Evolutionary conservation across 2,113 vertebrate species (phyloP), one percentile per base, ranked within the genome.

Genomic region (Physeter macrocephalus): DNA sequence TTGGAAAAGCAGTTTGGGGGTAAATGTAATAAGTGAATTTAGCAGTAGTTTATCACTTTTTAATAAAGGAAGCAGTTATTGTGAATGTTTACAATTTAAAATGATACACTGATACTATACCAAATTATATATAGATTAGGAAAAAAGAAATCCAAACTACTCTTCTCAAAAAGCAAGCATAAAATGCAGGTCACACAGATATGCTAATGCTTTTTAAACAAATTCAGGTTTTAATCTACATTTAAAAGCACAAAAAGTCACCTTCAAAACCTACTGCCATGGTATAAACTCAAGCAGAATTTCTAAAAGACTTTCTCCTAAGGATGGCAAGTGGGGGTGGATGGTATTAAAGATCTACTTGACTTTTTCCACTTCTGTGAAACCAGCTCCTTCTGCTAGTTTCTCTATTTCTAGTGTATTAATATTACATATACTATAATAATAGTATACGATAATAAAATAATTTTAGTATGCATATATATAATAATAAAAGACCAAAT

Each of bases 201-300:
- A 96, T 64, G 34, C 27, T 82, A 87, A 69, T 41, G 4, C 61
- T 86, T 93, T 88, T 41, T 17, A 89, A 97, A 92, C 75, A 17
- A 93, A 89, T 83, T 95, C 62, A 59, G 34, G 89, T 71, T 92
- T 93, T 67, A 88, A 90, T 93, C 41, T 96, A 75, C 8, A 95
- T 62, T 89, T 71, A 67, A 92, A 90, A 95, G 52, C 43, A 81
- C 11, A 27, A 67, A 95, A 86, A 93, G 52, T 67, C 75, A 92
- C 39, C 41, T 90, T 84, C 2, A 4, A 94, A 94, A 59, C 15
- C 17, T 88, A 88, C 29, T 89, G 14, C 39, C 49, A 36, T 46
- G 6, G 18, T 67, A 61, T 81, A 39, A 74, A 88, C 71, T 94
- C 39, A 93, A 90, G 61, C 5, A 91, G 46, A 92, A 88, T 96